Evolutionary conservation across 2,888 invertebrate genomes (phyloP).

Genomic region (Itoplectis maculator): DNA sequence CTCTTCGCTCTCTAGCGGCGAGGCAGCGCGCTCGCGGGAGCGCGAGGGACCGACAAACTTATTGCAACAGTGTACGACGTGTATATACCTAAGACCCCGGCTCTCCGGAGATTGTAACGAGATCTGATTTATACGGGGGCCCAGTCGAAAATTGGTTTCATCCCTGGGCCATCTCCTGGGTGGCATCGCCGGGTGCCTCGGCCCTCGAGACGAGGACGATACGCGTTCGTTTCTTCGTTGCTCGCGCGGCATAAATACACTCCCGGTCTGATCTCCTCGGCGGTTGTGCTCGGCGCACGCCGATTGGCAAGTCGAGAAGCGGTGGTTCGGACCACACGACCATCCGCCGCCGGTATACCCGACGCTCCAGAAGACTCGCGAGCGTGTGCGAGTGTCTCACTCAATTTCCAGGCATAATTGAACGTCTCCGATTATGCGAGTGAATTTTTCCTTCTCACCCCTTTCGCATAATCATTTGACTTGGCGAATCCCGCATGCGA

Average conservation of each 20-base stretch:
- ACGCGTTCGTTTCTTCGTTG: constrained; percentile 72
- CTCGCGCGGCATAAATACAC: constrained; percentile 78
- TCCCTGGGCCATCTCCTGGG: constrained; percentile 79
- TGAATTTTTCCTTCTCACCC: not conserved
- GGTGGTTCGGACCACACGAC: constrained; percentile 15
- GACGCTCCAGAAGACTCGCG: constrained; percentile 16
- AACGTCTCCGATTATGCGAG: constrained; percentile 4
- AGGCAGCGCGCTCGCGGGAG: constrained; percentile 23
- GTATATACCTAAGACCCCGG: constrained; percentile 35
- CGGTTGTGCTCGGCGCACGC: constrained; percentile 24
- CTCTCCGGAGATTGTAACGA: constrained; percentile 78
- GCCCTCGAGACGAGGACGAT: constrained; percentile 60
- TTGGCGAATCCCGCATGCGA: too few relatives aligned
- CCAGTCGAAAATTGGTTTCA: constrained; percentile 82
- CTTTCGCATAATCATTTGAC: not conserved
- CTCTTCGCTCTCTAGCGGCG: constrained; percentile 45
- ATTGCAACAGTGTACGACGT: constrained; percentile 58
- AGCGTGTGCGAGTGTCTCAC: constrained; percentile 7
- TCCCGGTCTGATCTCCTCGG: constrained; percentile 33
- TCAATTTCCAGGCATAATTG: constrained; percentile 37
- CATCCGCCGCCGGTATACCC: constrained; percentile 7
- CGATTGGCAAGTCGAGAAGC: constrained; percentile 47
- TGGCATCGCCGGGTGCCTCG: constrained; percentile 74
- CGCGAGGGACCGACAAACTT: constrained; percentile 24
- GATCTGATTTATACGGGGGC: constrained; percentile 83